phyloP scores from a whole-genome alignment of 1,140 invertebrate genomes.

The Amphibalanus amphitrite region DNA sequence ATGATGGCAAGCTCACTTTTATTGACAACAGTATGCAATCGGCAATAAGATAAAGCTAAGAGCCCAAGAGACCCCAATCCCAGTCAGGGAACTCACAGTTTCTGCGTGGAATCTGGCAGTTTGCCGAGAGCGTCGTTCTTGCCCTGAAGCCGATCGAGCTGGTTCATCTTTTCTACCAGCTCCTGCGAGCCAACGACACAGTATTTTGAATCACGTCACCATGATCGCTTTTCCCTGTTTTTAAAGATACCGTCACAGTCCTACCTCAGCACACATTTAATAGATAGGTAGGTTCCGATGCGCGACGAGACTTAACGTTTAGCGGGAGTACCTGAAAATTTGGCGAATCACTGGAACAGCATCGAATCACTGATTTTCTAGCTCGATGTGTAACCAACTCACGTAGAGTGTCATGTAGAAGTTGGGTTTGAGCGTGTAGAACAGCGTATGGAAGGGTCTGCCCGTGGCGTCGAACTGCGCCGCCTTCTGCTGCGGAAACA shows the following conservation, averaged over 20 bases:
- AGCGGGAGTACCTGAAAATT: too few relatives aligned
- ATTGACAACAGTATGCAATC: background rate
- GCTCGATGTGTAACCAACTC: too few relatives aligned
- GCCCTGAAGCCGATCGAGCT: conserved; percentile 15
- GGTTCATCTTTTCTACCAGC: conserved; percentile 9
- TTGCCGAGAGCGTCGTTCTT: conserved; percentile 12
- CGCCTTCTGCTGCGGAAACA: conserved; percentile 66
- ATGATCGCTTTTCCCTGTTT: too few relatives aligned
- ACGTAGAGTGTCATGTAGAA: conserved; percentile 28
- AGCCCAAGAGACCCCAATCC: too few relatives aligned
- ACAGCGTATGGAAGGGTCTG: conserved; percentile 68
- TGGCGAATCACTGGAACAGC: too few relatives aligned
- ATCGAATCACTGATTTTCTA: too few relatives aligned
- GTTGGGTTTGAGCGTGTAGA: conserved; percentile 71
- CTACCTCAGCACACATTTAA: too few relatives aligned
- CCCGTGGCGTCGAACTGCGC: conserved; percentile 80
- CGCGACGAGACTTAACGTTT: too few relatives aligned
- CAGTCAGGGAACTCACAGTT: conserved; percentile 18
- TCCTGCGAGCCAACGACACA: conserved; percentile 12
- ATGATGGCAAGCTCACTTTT: background rate
- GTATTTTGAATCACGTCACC: too few relatives aligned
- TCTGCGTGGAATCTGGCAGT: conserved; percentile 10
- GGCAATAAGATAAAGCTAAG: too few relatives aligned
- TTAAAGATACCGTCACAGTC: too few relatives aligned
- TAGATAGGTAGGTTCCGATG: too few relatives aligned